A percentile compares a stretch with the other conserved stretches of the same genome.
phyloP scores from a whole-genome alignment of 2,113 vertebrate genomes.

The Felis chaus region DNA sequence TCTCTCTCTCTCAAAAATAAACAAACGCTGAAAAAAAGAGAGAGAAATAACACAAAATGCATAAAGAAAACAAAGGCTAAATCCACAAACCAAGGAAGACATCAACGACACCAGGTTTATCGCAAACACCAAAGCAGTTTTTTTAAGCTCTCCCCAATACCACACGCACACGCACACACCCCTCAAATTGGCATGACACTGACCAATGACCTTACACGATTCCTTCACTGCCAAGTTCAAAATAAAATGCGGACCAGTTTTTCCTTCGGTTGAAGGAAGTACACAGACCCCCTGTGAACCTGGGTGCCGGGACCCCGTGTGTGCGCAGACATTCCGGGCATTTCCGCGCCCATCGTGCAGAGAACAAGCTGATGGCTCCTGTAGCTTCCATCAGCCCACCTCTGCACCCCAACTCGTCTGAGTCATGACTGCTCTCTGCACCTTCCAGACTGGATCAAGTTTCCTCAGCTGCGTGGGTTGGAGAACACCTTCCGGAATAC shows the following conservation, averaged over 20 bases:
- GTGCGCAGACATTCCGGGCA: rapidly evolving
- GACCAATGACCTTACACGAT: background rate
- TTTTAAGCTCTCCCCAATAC: background rate
- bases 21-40: background rate
- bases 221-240: background rate
- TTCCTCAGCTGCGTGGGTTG: rapidly evolving
- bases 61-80: background rate
- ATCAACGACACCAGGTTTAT: background rate
- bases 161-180: rapidly evolving
- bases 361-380: background rate
- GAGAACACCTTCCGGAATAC: rapidly evolving
- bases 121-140: background rate
- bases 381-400: too few species aligned
- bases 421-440: background rate
- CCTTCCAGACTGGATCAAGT: rapidly evolving
- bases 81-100: background rate
- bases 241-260: background rate
- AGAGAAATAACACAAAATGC: background rate
- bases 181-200: background rate
- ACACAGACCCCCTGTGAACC: background rate
- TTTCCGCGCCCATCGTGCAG: background rate
- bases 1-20: too few species aligned
- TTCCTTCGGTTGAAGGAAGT: constrained; percentile 13
- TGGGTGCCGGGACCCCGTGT: background rate
- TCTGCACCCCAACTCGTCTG: rapidly evolving